A percentile compares a stretch with the other conserved stretches of the same genome.
Evolutionary conservation across 2,797 vertebrate genomes (phyloP).

Genomic region (Lacerta bilineata): DNA sequence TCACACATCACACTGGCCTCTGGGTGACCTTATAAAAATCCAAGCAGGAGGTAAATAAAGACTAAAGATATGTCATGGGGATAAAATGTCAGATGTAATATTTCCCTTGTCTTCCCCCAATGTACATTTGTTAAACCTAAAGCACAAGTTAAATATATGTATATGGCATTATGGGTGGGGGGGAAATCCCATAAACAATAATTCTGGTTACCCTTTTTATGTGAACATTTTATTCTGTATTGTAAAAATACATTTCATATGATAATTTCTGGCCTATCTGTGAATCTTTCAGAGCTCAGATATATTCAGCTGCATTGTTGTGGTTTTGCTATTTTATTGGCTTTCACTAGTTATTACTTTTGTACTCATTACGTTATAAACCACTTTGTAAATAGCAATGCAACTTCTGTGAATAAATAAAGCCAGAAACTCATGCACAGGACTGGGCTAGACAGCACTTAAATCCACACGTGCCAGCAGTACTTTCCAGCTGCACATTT

Average conservation of each 20-base stretch:
- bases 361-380: neutral
- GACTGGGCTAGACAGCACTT: neutral
- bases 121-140: neutral
- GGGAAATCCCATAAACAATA: neutral
- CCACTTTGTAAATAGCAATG: neutral
- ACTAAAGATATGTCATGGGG: slow-evolving; percentile 10
- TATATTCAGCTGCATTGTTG: no score
- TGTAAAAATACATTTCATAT: slow-evolving; percentile 5
- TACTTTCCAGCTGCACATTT: neutral
- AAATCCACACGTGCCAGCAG: neutral
- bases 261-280: slow-evolving; percentile 1
- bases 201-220: neutral
- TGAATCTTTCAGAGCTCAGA: neutral
- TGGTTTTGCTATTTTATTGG: no score
- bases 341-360: no score
- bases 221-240: neutral
- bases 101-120: slow-evolving; percentile 16
- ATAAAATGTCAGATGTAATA: slow-evolving; percentile 33
- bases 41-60: slow-evolving; percentile 35
- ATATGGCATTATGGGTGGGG: no score
- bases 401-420: neutral
- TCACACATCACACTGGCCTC: slow-evolving; percentile 41
- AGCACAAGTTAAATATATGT: neutral
- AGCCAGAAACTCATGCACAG: neutral
- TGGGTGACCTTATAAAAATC: slow-evolving; percentile 53